Percentiles rank a stretch among this genome's conserved stretches.
These are phyloP conservation scores for Baryphthengus martii DNA, from an alignment of 2,113 vertebrate species.

Conservation along the genomic window DNA sequence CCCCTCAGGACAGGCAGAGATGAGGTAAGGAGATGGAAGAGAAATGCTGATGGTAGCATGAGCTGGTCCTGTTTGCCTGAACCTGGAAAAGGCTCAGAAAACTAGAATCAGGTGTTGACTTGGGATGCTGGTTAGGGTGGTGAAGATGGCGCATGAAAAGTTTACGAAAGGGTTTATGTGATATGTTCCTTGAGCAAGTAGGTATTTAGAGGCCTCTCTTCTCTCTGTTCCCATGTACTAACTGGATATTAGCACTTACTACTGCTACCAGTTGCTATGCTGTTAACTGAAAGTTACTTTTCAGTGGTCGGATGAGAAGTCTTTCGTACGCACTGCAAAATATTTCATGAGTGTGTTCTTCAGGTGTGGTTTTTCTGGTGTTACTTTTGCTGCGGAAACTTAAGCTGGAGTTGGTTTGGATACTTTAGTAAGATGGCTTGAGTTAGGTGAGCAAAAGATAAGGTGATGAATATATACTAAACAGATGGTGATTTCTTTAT, in stretches of 20 bases:
- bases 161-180: neutral
- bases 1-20: rapidly evolving
- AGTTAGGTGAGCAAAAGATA: neutral
- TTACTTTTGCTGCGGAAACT: neutral
- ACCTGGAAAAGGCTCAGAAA: neutral
- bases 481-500: neutral
- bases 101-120: neutral
- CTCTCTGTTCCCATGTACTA: rapidly evolving
- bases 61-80: neutral
- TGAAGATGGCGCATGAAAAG: neutral
- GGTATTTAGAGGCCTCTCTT: neutral
- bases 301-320: neutral
- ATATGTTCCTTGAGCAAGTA: rapidly evolving
- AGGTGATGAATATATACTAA: neutral
- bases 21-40: neutral
- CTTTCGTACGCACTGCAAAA: neutral
- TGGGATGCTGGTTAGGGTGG: neutral
- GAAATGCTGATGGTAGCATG: neutral
- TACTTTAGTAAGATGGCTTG: neutral
- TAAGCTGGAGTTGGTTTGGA: neutral
- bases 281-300: neutral
- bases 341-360: neutral
- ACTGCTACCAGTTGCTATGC: rapidly evolving
- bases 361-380: neutral
- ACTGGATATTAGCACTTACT: neutral